Evolutionary conservation across 2,797 vertebrate species (phyloP), one percentile per base, ranked within the genome.

Genomic region (Tolypeutes matacus): DNA sequence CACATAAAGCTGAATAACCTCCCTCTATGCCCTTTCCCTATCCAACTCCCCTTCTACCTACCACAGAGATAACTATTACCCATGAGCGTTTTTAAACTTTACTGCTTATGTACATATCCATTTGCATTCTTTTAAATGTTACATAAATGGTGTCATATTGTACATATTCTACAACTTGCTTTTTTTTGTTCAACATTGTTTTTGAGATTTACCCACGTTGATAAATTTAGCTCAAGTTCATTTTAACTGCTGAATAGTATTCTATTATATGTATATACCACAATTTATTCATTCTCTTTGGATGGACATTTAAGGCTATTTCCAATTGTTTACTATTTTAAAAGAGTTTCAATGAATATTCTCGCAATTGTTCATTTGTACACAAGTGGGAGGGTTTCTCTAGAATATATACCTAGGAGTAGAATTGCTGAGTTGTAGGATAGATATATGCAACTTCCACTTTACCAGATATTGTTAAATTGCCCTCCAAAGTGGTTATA

Each of bases 111-210:
- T 29, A 73, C 0, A 82, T 13, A 81, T 42, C 27, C 4, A 96
- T 78, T 65, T 96, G 18, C 3, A 81, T 72, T 49, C 62, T 89
- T 91, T 76, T 72, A 86, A 76, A 65, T 95, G 91, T 89, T 89
- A 80, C 82, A 82, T 82, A 96, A 93, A 65, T 77, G 56, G 15
- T 34, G 46, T 29, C 89, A 89, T 67, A 49, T 15, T 86, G 23
- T 62, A 87, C 31, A 67, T 51, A 73, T 80, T 90, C 39, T 49
- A 75, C 20, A 93, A 58, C 9, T 67, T 88, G 60, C 69, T 78
- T 83, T 51, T 58, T 76, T 82, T 56, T 39, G 67, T 86, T 96
- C 25, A 93, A 62, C 11, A 64, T 76, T 60, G 51, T n/a, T 90
- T 94, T 31, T 91, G 29, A 91, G 87, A 94, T 58, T 60, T 72